These are phyloP conservation scores for Seriola aureovittata DNA, from an alignment of 2,113 vertebrate genomes.

Conservation along the genomic window DNA sequence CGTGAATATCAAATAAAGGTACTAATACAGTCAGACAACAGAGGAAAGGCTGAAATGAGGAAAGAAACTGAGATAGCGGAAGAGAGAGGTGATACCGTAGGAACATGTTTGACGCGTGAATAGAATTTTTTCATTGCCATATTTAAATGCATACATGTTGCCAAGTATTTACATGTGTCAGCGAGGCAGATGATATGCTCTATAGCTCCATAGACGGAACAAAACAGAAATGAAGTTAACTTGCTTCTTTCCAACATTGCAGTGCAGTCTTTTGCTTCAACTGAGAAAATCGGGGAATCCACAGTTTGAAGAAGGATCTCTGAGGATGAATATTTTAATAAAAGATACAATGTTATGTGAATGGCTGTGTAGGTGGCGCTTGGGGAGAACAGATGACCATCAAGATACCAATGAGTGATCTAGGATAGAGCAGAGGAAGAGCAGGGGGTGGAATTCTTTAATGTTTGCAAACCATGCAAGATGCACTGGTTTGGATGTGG, in stretches of 20 bases:
- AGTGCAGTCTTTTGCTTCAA: neutral
- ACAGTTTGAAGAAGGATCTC: neutral
- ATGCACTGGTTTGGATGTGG: neutral
- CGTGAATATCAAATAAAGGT: slow-evolving; percentile 66
- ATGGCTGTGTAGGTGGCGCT: slow-evolving; percentile 49
- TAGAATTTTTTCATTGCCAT: neutral
- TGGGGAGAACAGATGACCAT: slow-evolving; percentile 44
- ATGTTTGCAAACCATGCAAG: slow-evolving; percentile 47
- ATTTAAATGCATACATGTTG: slow-evolving; percentile 12
- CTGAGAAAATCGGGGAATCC: neutral
- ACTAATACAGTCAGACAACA: slow-evolving; percentile 45
- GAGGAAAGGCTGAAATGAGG: slow-evolving; percentile 27
- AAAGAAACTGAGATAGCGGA: neutral
- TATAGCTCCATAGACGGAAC: neutral
- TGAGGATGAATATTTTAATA: neutral
- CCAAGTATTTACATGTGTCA: neutral
- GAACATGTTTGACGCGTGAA: slow-evolving; percentile 5
- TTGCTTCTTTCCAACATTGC: neutral
- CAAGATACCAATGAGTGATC: slow-evolving; percentile 33
- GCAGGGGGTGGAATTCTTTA: slow-evolving; percentile 38
- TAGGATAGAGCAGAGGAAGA: slow-evolving; percentile 11
- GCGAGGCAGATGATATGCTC: neutral
- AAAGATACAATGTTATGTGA: slow-evolving; percentile 20
- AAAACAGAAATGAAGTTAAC: neutral
- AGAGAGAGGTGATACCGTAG: neutral